A percentile compares a stretch with the other conserved stretches of the same genome.
These are phyloP conservation scores for Polypedilum pembai DNA, from an alignment of 1,140 invertebrate genomes.

Conservation along the genomic window DNA sequence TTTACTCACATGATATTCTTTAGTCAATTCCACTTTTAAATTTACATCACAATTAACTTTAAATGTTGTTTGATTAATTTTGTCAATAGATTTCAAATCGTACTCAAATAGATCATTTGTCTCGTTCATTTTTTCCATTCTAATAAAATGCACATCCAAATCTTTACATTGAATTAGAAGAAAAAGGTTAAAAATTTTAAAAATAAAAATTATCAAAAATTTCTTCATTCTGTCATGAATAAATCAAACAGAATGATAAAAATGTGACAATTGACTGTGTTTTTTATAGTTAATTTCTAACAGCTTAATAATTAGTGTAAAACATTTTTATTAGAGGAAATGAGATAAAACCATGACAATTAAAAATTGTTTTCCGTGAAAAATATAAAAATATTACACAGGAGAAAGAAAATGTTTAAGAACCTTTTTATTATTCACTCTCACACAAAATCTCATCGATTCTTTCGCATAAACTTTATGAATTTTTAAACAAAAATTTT, in stretches of 20 bases:
- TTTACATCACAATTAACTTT: neutral
- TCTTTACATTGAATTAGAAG: neutral
- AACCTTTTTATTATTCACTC: neutral
- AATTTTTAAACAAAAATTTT: conserved; percentile 5
- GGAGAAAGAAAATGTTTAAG: no score
- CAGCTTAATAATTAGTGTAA: no score
- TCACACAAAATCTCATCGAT: neutral
- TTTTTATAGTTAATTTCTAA: no score
- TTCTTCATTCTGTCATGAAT: no score
- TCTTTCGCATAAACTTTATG: neutral
- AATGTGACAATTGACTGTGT: no score
- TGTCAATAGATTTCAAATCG: neutral
- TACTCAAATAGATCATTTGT: neutral
- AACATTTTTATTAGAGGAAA: no score
- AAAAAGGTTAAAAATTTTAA: no score
- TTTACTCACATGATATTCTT: conserved; percentile 1
- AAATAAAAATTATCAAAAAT: no score
- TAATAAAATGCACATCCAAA: neutral
- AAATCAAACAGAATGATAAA: no score
- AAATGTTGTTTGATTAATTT: neutral
- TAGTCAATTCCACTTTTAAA: neutral
- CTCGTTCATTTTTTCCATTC: conserved; percentile 7
- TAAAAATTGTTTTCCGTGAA: no score
- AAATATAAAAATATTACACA: no score
- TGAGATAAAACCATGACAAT: no score